These are phyloP conservation scores for Urocolius indicus DNA, from an alignment of 2,113 vertebrate species.

Conservation along the genomic window DNA sequence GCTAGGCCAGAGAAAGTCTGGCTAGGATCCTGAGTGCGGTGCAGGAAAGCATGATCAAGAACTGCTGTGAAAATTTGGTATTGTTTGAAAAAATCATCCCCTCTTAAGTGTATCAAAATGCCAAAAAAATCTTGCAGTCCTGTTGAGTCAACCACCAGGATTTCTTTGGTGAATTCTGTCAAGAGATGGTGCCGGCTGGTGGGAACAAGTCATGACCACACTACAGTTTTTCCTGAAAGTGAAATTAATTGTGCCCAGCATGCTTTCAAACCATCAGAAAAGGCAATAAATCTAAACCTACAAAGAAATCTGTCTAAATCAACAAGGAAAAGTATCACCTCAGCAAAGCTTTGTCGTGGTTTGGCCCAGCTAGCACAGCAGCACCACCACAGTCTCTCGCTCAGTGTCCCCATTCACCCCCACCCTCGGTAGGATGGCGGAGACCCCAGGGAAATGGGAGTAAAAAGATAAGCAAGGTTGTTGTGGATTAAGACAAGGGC, in stretches of 20 bases:
- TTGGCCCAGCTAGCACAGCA: too few relatives aligned
- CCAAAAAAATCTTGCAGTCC: accelerated
- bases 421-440: too few relatives aligned
- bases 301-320: neutral
- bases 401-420: too few relatives aligned
- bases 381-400: too few relatives aligned
- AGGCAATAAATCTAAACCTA: neutral
- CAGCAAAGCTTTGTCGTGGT: too few relatives aligned
- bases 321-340: neutral
- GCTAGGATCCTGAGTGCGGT: neutral
- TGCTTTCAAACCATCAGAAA: accelerated
- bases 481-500: too few relatives aligned
- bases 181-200: neutral
- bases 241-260: neutral
- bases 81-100: neutral
- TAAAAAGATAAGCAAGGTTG: too few relatives aligned
- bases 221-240: neutral
- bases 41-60: neutral
- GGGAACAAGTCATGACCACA: accelerated
- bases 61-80: neutral
- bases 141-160: accelerated
- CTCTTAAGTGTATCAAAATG: neutral
- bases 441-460: too few relatives aligned
- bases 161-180: neutral
- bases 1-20: neutral